Conservation (phyloP, 2,113 vertebrate species). For the Riparia riparia region DNA sequence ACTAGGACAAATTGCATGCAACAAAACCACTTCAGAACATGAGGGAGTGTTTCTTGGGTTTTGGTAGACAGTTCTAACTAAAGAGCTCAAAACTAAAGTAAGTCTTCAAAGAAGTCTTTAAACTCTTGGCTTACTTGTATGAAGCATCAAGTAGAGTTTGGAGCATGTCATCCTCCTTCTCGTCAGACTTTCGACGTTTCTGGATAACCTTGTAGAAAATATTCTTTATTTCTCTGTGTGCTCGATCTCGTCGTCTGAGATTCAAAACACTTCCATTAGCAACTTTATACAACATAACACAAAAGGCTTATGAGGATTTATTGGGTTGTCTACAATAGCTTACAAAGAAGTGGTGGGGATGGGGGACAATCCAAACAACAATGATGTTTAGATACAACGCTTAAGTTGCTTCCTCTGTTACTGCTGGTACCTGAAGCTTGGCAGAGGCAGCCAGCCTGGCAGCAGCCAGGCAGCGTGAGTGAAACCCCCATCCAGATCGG, state of each 20-base stretch:
- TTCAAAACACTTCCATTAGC: neutral
- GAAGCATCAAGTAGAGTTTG: conserved; percentile 94
- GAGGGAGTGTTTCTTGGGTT: neutral
- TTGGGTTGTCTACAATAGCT: neutral
- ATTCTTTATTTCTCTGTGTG: conserved; percentile 90
- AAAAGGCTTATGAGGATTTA: neutral
- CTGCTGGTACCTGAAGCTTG: conserved; percentile 91
- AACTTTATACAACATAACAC: neutral
- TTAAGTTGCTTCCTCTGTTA: neutral
- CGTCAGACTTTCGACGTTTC: conserved; percentile 85
- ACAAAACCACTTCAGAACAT: neutral
- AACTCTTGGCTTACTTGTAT: conserved; percentile 87
- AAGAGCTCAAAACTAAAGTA: neutral
- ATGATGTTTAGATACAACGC: neutral
- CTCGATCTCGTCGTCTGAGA: conserved; percentile 88
- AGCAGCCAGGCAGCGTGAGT: conserved; percentile 94
- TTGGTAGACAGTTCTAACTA: neutral
- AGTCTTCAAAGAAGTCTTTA: neutral
- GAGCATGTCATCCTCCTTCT: conserved; percentile 89
- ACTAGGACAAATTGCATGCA: neutral
- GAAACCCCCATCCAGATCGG: conserved; percentile 95
- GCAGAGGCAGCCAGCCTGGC: conserved; percentile 93
- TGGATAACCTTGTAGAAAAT: conserved; percentile 93
- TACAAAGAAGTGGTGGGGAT: neutral
- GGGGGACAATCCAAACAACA: neutral